These are phyloP conservation scores for Tiliacea aurago DNA, from an alignment of 2,888 invertebrate genomes.

Conservation along the genomic window DNA sequence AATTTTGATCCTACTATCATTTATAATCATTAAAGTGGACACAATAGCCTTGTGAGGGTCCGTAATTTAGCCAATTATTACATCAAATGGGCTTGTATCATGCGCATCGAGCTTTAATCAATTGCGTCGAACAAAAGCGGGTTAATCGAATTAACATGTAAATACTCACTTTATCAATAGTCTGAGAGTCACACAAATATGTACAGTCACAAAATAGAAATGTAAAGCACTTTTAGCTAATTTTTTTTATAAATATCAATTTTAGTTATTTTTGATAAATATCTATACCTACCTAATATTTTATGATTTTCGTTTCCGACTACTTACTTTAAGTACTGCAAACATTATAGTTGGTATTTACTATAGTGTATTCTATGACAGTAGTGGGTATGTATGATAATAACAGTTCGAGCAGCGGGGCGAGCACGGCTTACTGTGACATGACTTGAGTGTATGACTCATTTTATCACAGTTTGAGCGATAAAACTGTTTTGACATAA, in stretches of 20 bases:
- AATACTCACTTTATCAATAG: not conserved
- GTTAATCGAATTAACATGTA: conserved; percentile 22
- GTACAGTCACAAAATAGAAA: not conserved
- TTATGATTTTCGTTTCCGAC: not conserved
- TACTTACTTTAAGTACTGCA: not conserved
- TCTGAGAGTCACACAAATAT: not conserved
- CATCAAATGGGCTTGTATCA: conserved; percentile 13
- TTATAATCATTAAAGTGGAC: not conserved
- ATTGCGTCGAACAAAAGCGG: conserved; percentile 14
- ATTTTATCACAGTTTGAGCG: too few species aligned
- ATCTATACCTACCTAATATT: too few species aligned
- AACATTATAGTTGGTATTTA: not conserved
- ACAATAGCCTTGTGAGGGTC: conserved; percentile 1
- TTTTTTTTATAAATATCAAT: not conserved
- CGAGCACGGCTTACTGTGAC: too few species aligned
- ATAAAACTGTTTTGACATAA: too few species aligned
- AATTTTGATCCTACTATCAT: not conserved
- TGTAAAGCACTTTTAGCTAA: not conserved
- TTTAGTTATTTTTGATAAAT: too few species aligned
- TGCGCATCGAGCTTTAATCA: conserved; percentile 18
- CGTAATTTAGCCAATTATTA: conserved; percentile 2
- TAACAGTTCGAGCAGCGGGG: not conserved
- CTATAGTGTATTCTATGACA: not conserved
- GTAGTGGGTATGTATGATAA: not conserved
- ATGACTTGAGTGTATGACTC: too few species aligned